A percentile compares a stretch with the other conserved stretches of the same genome.
Conservation (phyloP, 37 sponge, comb jelly and placozoan species). For the Chondrilla cf. caribensis region DNA sequence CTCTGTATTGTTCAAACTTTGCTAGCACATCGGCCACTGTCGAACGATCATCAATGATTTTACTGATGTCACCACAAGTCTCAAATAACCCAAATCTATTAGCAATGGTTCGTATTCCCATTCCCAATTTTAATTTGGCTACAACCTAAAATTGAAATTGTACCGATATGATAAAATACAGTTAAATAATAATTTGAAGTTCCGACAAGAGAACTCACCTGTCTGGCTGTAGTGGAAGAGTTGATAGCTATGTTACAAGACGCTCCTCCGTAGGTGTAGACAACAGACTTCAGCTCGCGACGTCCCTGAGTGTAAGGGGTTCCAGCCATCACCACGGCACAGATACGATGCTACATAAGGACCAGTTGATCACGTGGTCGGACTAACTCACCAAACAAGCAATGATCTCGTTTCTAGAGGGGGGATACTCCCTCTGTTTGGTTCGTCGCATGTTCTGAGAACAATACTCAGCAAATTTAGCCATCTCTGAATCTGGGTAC, state of each 20-base stretch:
- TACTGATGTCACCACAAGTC: constrained; percentile 51
- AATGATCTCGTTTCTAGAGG: constrained; percentile 75
- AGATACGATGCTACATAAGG: too few species aligned
- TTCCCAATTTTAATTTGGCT: constrained; percentile 62
- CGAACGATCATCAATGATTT: constrained; percentile 76
- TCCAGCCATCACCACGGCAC: too few species aligned
- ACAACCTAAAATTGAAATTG: constrained; percentile 63
- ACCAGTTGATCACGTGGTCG: too few species aligned
- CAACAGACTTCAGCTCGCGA: constrained; percentile 55
- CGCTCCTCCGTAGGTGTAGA: constrained; percentile 78
- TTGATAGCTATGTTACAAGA: constrained; percentile 75
- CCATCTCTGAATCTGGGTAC: constrained; percentile 79
- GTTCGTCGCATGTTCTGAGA: constrained; percentile 50
- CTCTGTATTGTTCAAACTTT: constrained; percentile 81
- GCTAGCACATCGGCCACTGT: constrained; percentile 85
- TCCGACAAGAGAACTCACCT: constrained; percentile 30
- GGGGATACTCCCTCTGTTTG: constrained; percentile 64
- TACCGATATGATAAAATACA: not conserved
- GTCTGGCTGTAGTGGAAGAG: constrained; percentile 80
- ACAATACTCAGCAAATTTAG: constrained; percentile 80
- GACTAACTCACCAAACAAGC: constrained; percentile 66
- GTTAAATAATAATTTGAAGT: not conserved
- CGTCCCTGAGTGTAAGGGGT: too few species aligned
- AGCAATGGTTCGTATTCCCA: constrained; percentile 44
- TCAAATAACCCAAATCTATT: constrained; percentile 96